Percentiles rank a stretch among this genome's conserved stretches.
Evolutionary conservation across 1,140 invertebrate species (phyloP).

Genomic region (Heliconius congener): DNA sequence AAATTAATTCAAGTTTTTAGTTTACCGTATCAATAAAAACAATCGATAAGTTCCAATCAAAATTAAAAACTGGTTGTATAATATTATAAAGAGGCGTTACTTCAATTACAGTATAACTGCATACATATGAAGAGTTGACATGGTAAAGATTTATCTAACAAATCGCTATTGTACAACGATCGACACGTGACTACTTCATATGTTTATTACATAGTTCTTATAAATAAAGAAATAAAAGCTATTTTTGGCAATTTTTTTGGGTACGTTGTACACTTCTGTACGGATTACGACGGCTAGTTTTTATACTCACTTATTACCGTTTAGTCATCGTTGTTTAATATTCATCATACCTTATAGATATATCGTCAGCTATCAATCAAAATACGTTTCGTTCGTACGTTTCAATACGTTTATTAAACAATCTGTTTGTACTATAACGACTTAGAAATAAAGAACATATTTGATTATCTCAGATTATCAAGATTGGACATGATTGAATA

Average conservation of each 20-base stretch:
- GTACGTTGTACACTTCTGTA: constrained; percentile 13
- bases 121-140: constrained; percentile 56
- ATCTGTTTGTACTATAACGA: constrained; percentile 27
- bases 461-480: constrained; percentile 8
- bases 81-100: constrained; percentile 60
- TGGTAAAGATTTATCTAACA: constrained; percentile 58
- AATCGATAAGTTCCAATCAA: constrained; percentile 50
- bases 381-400: constrained; percentile 27
- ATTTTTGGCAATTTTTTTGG: constrained; percentile 14
- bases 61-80: constrained; percentile 30
- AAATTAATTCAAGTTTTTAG: background rate
- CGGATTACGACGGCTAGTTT: constrained; percentile 40
- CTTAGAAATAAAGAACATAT: constrained; percentile 27
- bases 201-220: constrained; percentile 1
- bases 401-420: constrained; percentile 21
- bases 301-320: constrained; percentile 71
- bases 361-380: constrained; percentile 69
- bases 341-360: constrained; percentile 60
- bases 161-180: constrained; percentile 39
- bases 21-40: constrained; percentile 14
- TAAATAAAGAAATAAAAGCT: background rate
- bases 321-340: constrained; percentile 73
- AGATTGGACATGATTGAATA: constrained; percentile 24
- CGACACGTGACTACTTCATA: background rate
- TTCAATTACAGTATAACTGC: constrained; percentile 51